Base-by-base conservation (phyloP, 2,888 invertebrate genomes). In the Aporophyla nigra region DNA sequence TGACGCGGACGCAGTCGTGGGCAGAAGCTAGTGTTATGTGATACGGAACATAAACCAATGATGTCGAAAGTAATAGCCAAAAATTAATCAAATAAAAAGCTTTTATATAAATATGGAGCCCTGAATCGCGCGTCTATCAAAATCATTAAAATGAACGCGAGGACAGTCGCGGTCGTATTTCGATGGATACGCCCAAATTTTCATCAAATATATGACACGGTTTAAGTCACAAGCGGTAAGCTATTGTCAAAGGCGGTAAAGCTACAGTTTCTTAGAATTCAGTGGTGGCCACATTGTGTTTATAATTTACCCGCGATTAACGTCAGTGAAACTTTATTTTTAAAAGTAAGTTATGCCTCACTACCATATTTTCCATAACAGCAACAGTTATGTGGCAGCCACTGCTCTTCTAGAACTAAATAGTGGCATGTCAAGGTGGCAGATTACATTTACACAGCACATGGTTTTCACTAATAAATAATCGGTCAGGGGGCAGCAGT, bases 141-240 rank as follows among this genome's bases (percentile, higher is more conserved):
- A 90, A 91, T 90, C 92, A 91, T 92, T 93, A 94, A 95, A 94
- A 91, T 90, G 92, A 94, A 93, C 91, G 89, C 90, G 93, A 93
- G 95, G 94, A 94, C 93, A 94, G 91, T 90, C 90, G 88, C 86
- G 89, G 90, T 91, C 93, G 91, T 94, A 93, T 94, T 94, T 95
- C 94, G 95, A 96, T 95, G 96, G 94, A 91, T 94, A 95, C 95
- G 93, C 95, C 96, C 95, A 93, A 95, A 95, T 94, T 94, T 94
- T 93, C 94, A 95, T 95, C 96, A 96, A 95, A 96, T 93, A 89
- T 93, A 89, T 89, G 83, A 81, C 71, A 66, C 83, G 80, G 92
- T 82, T 40, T 74, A 90, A 90, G 87, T 46, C n/a, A 89, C 27
- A 69, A 85, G 87, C 75, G 78, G 5, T 54, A 16, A 46, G 9